Evolutionary conservation across 2,113 vertebrate species (phyloP).

Genomic region (Phodopus roborovskii): DNA sequence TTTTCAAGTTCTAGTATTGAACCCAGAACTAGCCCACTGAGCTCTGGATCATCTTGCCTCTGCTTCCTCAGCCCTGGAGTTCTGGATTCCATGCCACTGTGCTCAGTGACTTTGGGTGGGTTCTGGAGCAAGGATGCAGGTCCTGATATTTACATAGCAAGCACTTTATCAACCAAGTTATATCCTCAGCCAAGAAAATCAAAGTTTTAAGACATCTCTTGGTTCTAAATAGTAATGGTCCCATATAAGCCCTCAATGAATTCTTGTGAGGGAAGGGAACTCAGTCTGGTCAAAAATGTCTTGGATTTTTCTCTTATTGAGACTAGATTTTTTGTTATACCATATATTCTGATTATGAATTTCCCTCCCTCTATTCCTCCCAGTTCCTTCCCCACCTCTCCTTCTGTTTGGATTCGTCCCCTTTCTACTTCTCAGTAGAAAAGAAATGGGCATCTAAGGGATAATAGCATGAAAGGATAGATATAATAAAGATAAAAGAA

Average conservation of each 20-base stretch:
- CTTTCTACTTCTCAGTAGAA: neutral
- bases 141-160: neutral
- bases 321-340: neutral
- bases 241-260: neutral
- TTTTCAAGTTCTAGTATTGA: neutral
- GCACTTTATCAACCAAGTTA: neutral
- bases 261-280: neutral
- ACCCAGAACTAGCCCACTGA: neutral
- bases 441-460: neutral
- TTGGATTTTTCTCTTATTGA: neutral
- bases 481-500: neutral
- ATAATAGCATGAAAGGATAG: too few relatives aligned
- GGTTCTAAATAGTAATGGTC: neutral
- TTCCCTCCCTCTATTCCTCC: neutral
- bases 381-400: neutral
- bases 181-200: neutral
- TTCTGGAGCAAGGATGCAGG: neutral
- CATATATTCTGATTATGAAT: neutral
- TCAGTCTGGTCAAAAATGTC: neutral
- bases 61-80: neutral
- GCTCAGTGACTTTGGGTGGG: neutral
- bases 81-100: neutral
- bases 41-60: neutral
- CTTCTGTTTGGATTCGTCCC: neutral
- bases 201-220: neutral